Evolutionary conservation across 2,797 vertebrate genomes (phyloP).

Genomic region (Myoxocephalus aenaeus): DNA sequence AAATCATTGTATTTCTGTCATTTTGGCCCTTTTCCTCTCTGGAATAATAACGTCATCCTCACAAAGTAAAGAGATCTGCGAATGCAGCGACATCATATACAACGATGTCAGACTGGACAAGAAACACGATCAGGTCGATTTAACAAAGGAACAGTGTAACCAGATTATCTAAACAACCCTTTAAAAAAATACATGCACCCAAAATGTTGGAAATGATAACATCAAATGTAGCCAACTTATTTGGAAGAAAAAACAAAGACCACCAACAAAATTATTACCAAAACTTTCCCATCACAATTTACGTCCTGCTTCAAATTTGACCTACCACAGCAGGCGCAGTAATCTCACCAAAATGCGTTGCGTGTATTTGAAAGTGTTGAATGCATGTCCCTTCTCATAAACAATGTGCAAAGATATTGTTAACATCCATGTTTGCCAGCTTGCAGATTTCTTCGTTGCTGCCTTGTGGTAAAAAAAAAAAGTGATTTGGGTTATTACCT

Average conservation of each 20-base stretch:
- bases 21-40: not conserved
- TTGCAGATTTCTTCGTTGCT: not conserved
- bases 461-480: not conserved
- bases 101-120: not conserved
- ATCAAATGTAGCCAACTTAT: not conserved
- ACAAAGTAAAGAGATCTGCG: not conserved
- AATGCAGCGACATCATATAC: not conserved
- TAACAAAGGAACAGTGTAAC: not conserved
- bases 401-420: conserved; percentile 1
- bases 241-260: not conserved
- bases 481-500: not conserved
- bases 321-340: not conserved
- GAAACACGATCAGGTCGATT: not conserved
- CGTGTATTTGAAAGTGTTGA: not conserved
- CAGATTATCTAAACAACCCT: not conserved
- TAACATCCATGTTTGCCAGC: not conserved
- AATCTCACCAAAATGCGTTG: not conserved
- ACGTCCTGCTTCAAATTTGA: not conserved
- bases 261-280: fast-evolving
- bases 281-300: not conserved
- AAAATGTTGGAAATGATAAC: not conserved
- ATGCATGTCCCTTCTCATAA: not conserved
- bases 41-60: not conserved
- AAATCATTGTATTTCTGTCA: not conserved
- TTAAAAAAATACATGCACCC: not conserved